Conservation (phyloP, 2,888 invertebrate species). For the Orchestes rusci region DNA sequence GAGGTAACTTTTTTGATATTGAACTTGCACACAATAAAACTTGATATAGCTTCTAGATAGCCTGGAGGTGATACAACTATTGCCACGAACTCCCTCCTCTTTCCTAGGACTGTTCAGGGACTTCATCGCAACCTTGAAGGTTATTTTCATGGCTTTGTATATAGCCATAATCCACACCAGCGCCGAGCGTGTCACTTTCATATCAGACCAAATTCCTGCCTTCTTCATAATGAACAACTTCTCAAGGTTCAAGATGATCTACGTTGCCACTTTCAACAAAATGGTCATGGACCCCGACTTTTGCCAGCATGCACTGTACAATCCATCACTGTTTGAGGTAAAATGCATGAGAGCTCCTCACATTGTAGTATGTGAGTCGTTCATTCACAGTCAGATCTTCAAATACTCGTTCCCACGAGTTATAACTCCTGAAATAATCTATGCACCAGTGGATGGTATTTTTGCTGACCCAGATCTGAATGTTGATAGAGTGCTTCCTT, state of each 20-base stretch:
- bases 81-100: too few relatives aligned
- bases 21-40: too few relatives aligned
- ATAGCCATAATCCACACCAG: too few relatives aligned
- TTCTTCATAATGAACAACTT: too few relatives aligned
- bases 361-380: slow-evolving; percentile 37
- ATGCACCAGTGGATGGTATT: slow-evolving; percentile 37
- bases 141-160: slow-evolving; percentile 36
- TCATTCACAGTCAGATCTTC: slow-evolving; percentile 35
- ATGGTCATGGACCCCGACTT: slow-evolving; percentile 29
- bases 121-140: slow-evolving; percentile 28
- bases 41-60: too few relatives aligned
- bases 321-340: slow-evolving; percentile 33
- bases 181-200: too few relatives aligned
- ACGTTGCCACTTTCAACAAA: slow-evolving; percentile 33
- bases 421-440: slow-evolving; percentile 30
- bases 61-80: too few relatives aligned
- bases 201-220: too few relatives aligned
- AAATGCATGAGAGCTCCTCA: slow-evolving; percentile 36
- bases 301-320: slow-evolving; percentile 32
- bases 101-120: too few relatives aligned
- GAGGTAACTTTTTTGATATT: too few relatives aligned
- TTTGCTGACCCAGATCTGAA: slow-evolving; percentile 38
- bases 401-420: slow-evolving; percentile 35
- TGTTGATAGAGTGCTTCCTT: too few relatives aligned
- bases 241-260: slow-evolving; percentile 33